Evolutionary conservation across 2,888 invertebrate genomes (phyloP).

Genomic region (Aphodius granarius): DNA sequence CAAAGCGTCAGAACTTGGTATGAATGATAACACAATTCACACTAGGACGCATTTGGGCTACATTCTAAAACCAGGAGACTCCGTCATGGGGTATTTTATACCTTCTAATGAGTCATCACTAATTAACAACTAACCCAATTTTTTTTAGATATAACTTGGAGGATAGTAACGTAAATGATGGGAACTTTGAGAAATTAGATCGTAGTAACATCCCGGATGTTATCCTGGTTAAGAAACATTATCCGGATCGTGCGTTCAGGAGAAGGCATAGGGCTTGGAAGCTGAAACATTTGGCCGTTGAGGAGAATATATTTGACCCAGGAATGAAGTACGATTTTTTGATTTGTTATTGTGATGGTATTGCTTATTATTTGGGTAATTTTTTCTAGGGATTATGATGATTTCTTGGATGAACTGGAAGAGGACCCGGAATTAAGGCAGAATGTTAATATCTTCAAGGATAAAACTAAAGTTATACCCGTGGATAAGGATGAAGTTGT

Average conservation of each 20-base stretch:
- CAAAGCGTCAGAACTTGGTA: slow-evolving; percentile 81
- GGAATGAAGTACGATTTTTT: slow-evolving; percentile 59
- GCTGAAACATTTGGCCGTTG: slow-evolving; percentile 78
- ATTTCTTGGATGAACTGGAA: slow-evolving; percentile 96
- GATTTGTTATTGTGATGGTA: background rate
- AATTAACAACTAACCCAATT: too few species aligned
- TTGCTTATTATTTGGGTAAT: background rate
- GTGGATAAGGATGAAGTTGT: slow-evolving; percentile 61
- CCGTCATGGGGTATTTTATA: slow-evolving; percentile 79
- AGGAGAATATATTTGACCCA: slow-evolving; percentile 63
- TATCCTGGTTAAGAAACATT: slow-evolving; percentile 91
- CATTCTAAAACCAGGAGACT: slow-evolving; percentile 89
- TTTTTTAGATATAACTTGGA: slow-evolving; percentile 77
- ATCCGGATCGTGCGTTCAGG: slow-evolving; percentile 71
- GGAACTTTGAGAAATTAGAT: slow-evolving; percentile 81
- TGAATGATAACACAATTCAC: slow-evolving; percentile 79
- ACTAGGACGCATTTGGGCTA: slow-evolving; percentile 94
- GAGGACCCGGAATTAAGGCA: slow-evolving; percentile 89
- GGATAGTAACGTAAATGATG: slow-evolving; percentile 91
- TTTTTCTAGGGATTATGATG: slow-evolving; percentile 80
- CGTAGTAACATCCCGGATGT: slow-evolving; percentile 79
- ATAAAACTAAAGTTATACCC: slow-evolving; percentile 57
- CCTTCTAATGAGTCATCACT: background rate
- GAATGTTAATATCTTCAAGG: slow-evolving; percentile 91
- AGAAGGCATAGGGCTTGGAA: slow-evolving; percentile 87